Evolutionary conservation across 1,140 invertebrate species (phyloP).

Genomic region (Campodea augens): DNA sequence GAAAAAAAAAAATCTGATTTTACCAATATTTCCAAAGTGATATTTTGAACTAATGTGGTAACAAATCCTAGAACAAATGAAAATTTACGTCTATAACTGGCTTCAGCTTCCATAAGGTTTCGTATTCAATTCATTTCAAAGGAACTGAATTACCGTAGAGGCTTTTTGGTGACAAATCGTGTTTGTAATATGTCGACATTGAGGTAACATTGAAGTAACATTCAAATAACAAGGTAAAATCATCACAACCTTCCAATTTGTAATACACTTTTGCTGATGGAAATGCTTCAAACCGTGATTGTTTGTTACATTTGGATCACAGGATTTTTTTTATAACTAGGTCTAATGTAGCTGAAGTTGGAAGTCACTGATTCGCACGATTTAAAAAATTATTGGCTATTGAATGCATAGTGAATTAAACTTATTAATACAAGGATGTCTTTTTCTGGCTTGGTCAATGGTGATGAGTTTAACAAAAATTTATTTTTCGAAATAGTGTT

Average conservation of each 20-base stretch:
- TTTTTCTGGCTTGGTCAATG: conserved; percentile 10
- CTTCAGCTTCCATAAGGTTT: conserved; percentile 1
- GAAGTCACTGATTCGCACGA: neutral
- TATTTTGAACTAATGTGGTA: neutral
- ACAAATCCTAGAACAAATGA: conserved; percentile 3
- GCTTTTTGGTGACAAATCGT: neutral
- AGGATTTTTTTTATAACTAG: neutral
- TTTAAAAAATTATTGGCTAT: neutral
- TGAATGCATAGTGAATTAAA: conserved; percentile 1
- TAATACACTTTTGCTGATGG: neutral
- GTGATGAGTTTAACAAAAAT: neutral
- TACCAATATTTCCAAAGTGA: neutral
- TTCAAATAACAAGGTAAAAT: too few species aligned
- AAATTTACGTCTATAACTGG: conserved; percentile 1
- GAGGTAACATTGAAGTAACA: too few species aligned
- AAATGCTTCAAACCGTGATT: neutral
- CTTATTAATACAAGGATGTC: conserved; percentile 12
- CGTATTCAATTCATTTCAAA: neutral
- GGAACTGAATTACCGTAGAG: neutral
- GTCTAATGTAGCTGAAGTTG: conserved; percentile 2
- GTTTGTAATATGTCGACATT: neutral
- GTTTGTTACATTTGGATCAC: neutral
- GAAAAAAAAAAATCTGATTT: neutral
- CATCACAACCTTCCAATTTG: neutral
- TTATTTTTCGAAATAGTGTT: neutral